Percentiles rank a stretch among this genome's conserved stretches.
phyloP scores from a whole-genome alignment of 2,888 invertebrate genomes.

The Eretmocerus hayati region DNA sequence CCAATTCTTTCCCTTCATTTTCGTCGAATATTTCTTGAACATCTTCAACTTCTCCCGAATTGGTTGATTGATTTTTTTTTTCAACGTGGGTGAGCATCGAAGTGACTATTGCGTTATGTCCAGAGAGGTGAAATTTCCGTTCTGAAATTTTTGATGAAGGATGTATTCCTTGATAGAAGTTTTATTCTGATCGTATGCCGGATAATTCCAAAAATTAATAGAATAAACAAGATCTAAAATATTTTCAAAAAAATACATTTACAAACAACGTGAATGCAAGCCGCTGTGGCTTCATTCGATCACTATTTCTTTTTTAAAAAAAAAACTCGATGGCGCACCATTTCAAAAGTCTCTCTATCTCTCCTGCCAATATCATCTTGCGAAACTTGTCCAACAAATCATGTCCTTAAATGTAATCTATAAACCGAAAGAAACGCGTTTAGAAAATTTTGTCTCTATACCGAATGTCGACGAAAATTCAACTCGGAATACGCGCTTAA shows the following conservation, averaged over 20 bases:
- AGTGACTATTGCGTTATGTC: conserved; percentile 12
- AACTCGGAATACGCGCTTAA: no score
- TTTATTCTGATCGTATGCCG: conserved; percentile 8
- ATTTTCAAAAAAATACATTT: conserved; percentile 11
- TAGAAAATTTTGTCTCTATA: conserved; percentile 17
- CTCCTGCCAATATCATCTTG: conserved; percentile 8
- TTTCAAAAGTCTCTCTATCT: conserved; percentile 12
- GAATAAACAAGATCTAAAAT: conserved; percentile 20
- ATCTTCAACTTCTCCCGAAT: conserved; percentile 11
- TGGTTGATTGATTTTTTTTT: conserved; percentile 4
- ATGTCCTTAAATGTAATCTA: conserved; percentile 7
- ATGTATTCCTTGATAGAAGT: background rate
- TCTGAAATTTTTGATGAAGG: conserved; percentile 10
- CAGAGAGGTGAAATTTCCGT: conserved; percentile 5
- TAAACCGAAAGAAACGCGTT: conserved; percentile 21
- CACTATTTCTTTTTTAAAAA: conserved; percentile 20
- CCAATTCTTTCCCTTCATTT: conserved; percentile 7
- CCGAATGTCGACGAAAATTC: no score
- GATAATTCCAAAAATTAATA: conserved; percentile 16
- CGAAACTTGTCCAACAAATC: conserved; percentile 14
- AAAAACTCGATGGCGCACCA: conserved; percentile 23
- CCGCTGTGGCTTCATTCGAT: conserved; percentile 16
- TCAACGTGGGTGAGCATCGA: conserved; percentile 19
- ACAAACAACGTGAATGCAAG: conserved; percentile 16
- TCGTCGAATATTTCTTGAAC: background rate